Evolutionary conservation across 2,113 vertebrate genomes (phyloP).

Genomic region (Thamnophis sirtalis): DNA sequence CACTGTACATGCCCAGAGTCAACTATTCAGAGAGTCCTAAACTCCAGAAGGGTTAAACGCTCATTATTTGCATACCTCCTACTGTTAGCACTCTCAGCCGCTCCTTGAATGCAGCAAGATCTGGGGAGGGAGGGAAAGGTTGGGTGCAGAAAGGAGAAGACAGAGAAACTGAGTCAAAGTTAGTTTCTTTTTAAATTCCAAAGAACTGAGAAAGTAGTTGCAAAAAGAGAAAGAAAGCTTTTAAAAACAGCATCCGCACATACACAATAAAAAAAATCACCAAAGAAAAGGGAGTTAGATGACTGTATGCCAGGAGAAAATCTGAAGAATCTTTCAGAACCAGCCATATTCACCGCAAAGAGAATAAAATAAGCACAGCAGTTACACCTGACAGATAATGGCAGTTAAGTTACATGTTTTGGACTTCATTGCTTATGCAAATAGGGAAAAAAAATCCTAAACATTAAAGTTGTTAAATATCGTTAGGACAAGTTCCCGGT

Average conservation of each 20-base stretch:
- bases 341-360: not conserved
- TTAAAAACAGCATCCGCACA: slow-evolving; percentile 42
- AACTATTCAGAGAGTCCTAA: slow-evolving; percentile 66
- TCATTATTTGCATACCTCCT: slow-evolving; percentile 86
- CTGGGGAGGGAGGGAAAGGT: slow-evolving; percentile 76
- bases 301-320: slow-evolving; percentile 28
- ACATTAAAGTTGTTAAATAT: not conserved
- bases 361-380: not conserved
- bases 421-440: slow-evolving; percentile 13
- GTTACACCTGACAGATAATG: slow-evolving; percentile 18
- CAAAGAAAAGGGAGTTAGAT: slow-evolving; percentile 35
- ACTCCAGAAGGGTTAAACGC: slow-evolving; percentile 60
- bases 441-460: not conserved
- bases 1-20: slow-evolving; percentile 61
- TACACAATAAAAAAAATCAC: slow-evolving; percentile 44
- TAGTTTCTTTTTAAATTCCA: slow-evolving; percentile 55
- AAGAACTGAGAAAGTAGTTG: slow-evolving; percentile 35
- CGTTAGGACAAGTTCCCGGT: not conserved
- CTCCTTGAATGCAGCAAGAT: slow-evolving; percentile 89
- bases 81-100: slow-evolving; percentile 92
- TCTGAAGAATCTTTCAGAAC: not conserved
- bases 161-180: slow-evolving; percentile 66
- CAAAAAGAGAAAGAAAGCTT: slow-evolving; percentile 43
- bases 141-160: slow-evolving; percentile 67
- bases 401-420: slow-evolving; percentile 43